Evolutionary conservation across 1,140 invertebrate species (phyloP), one percentile per base, ranked within the genome.

Genomic region (Pseudoatta argentina): DNA sequence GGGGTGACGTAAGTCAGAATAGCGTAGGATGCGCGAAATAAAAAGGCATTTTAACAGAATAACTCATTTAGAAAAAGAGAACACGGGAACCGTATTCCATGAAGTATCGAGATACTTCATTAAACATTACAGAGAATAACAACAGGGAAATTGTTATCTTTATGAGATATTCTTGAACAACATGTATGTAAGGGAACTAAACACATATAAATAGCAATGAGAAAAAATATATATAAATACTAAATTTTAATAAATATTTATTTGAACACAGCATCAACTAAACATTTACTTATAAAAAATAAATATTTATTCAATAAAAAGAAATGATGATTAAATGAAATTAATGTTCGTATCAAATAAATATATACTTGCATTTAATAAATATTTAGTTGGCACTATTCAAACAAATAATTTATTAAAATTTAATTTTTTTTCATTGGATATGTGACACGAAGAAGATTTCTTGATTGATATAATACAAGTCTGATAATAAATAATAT

Each of bases 161-260:
- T 87, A 85, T 77, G 89, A 88, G 53, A 91, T 91, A 93, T 92
- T 92, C 39, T 89, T 94, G 39, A 95, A 94, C 82, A 91, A 94
- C 73, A 93, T 94, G 75, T 94, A 95, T 92, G 93, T 82, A 91
- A 88, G 92, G 92, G 1, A 94, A 12, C 14, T 94, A 94, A 89
- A 39, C 44, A 10, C 10, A 8, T 44, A 44, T 44, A 44, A 44
- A 44, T 44, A 44, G 8, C 8, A 44, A 0, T 44, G 8, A 44
- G 39, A 44, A 12, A 44, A 44, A 44, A 44, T 44, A 44, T 44
- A 44, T 44, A 44, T n/a, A n/a, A n/a, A n/a, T 44, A 44, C 39
- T 44, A 44, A 44, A 44, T 44, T 44, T 44, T 44, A 44, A 44
- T 44, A 39, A 39, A 39, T 44, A 44, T 10, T 44, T 10, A 44